Conservation (phyloP, 53 echinoderm and acorn worm species). For the Echinometra lucunter region DNA sequence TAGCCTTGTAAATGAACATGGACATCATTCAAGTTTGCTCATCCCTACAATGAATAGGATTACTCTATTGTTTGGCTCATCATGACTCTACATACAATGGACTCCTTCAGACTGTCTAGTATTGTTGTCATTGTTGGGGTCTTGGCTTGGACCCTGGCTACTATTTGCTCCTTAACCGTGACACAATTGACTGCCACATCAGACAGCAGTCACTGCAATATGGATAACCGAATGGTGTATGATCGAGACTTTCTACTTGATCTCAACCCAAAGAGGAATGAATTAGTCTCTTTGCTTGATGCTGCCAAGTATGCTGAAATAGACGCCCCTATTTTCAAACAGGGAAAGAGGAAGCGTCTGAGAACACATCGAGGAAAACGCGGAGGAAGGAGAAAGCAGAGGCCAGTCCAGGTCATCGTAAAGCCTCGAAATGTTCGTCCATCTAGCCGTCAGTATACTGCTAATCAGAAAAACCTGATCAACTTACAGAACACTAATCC, state of each 20-base stretch:
- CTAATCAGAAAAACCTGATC: background rate
- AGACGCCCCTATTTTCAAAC: background rate
- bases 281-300: background rate
- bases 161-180: too few species aligned
- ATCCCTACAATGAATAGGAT: background rate
- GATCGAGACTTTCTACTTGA: background rate
- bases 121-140: background rate
- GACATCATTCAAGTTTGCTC: background rate
- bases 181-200: too few species aligned
- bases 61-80: background rate
- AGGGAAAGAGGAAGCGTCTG: background rate
- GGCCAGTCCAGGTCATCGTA: background rate
- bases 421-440: background rate
- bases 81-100: background rate
- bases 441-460: background rate
- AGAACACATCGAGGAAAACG: background rate
- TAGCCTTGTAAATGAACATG: background rate
- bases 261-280: background rate
- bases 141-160: background rate
- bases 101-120: background rate
- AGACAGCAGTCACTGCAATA: background rate
- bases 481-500: background rate
- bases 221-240: background rate
- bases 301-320: too few species aligned
- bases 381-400: background rate